Evolutionary conservation across 2,113 vertebrate genomes (phyloP), one percentile per base, ranked within the genome.

Genomic region (Gambusia holbrooki): DNA sequence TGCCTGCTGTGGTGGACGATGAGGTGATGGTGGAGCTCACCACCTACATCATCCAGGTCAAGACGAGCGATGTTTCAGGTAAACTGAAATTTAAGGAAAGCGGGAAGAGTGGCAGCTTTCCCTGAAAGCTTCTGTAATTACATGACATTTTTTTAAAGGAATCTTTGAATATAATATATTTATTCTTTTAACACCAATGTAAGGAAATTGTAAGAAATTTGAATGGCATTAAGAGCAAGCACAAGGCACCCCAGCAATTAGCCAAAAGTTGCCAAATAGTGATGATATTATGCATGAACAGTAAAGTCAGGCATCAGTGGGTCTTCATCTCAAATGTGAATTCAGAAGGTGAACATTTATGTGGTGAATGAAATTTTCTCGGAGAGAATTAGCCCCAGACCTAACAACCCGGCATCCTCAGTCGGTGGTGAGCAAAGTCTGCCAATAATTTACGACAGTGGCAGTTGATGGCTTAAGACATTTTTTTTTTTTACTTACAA

Each of bases 21-120:
- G 95, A 98, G 77, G 93, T 95, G 77, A 97, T 97, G 96, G 96
- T 98, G 92, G 96, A 98, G 69, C 93, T 92, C 79, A 99, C 97
- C 0, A 97, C 95, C 0, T 99, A 99, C 64, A 93, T 84, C 0
- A 84, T 99, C 58, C 90, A 96, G 13, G 96, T 99, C 70, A 99
- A 98, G 93, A 99, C 97, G 73, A 97, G 97, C 14, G 94, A 99
- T 4, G 9, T 93, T 14, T 74, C 95, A 94, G 97, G 98, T 97
- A 75, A 0, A 93, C 17, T 58, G 25, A 63, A 6, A 17, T 3
- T 3, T 30, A 62, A 62, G 13, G 19, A 17, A 62, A 25, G 15
- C 27, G 25, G 30, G 22, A 25, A 19, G 19, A 51, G 11, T 12
- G 22, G 10, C 25, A 42, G 35, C 28, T 28, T 66, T 42, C 35